These are phyloP conservation scores for Scaptomyza pallida DNA, from an alignment of 1,140 invertebrate species.

Conservation along the genomic window DNA sequence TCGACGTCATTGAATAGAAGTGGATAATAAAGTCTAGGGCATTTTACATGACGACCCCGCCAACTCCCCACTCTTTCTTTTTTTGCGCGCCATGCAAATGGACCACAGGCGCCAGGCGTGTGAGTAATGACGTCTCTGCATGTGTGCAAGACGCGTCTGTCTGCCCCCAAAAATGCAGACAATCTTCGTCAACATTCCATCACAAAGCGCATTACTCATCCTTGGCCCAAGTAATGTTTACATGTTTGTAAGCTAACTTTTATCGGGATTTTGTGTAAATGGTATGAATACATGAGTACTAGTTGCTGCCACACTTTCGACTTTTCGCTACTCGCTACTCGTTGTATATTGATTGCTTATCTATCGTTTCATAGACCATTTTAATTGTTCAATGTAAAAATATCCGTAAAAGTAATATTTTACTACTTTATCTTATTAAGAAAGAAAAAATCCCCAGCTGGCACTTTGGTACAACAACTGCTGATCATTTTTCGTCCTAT, in stretches of 20 bases:
- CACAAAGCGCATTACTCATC: background rate
- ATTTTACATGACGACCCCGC: background rate
- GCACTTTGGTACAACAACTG: background rate
- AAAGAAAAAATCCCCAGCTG: no score
- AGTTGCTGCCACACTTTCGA: no score
- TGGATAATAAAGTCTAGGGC: conserved; percentile 55
- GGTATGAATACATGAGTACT: background rate
- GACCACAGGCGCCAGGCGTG: conserved; percentile 41
- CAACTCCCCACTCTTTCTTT: no score
- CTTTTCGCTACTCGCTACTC: background rate
- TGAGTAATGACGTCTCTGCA: conserved; percentile 44
- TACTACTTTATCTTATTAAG: no score
- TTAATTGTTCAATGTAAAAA: no score
- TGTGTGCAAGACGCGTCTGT: conserved; percentile 21
- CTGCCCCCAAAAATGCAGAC: conserved; percentile 9
- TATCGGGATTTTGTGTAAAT: background rate
- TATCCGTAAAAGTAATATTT: no score
- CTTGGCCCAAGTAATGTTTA: background rate
- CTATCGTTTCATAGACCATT: no score
- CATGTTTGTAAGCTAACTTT: background rate
- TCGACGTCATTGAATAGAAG: conserved; percentile 56
- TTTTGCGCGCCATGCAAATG: conserved; percentile 17
- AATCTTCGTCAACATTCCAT: conserved; percentile 1
- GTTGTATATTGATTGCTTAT: no score
- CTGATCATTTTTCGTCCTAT: background rate